Base-by-base conservation (phyloP, 2,888 invertebrate species). In the Macrophya annulata region DNA sequence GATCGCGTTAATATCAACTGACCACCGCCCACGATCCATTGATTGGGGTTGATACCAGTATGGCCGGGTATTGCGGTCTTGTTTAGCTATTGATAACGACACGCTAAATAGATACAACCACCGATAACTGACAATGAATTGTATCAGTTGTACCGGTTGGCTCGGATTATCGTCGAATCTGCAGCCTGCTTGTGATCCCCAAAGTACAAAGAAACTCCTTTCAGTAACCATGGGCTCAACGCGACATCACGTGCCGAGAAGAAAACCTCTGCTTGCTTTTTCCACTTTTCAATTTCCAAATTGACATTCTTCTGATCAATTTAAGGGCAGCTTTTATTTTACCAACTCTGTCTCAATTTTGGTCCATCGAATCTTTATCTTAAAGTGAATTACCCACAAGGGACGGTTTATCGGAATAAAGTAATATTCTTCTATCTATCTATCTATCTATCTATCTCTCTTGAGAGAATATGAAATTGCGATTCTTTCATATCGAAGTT, bases 101-200 rank as follows among this genome's bases (percentile, higher is more conserved):
- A 37, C 48, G 48, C 68, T 48, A 51, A 48, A 83, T 68, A 83
- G 68, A 83, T 83, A 68, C 71, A 25, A 83, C 51, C 62, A 83
- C 25, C 83, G 83, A 83, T 81, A 81, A 62, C 68, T 17, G 79
- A 31, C 31, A 31, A 31, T 31, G 31, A 81, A 81, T 43, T 40
- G 62, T 17, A 43, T 21, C 10, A 45, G 72, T 15, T 10, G 65
- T 31, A 31, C 1, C 40, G 71, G 40, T n/a, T 40, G 43, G 45
- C 4, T n/a, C 21, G 21, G 45, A n/a, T 21, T 45, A 72, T 37
- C 6, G 37, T 15, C 62, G 62, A 21, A 4, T 62, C 25, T 9
- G 15, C 15, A 37, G 37, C 68, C 37, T 15, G 68, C 37, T 12
- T 37, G 6, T 25, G 15, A 37, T 51, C 17, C 6, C 3, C 21